Base-by-base conservation (phyloP, 2,888 invertebrate species). In the Lepidochrysops patricia region DNA sequence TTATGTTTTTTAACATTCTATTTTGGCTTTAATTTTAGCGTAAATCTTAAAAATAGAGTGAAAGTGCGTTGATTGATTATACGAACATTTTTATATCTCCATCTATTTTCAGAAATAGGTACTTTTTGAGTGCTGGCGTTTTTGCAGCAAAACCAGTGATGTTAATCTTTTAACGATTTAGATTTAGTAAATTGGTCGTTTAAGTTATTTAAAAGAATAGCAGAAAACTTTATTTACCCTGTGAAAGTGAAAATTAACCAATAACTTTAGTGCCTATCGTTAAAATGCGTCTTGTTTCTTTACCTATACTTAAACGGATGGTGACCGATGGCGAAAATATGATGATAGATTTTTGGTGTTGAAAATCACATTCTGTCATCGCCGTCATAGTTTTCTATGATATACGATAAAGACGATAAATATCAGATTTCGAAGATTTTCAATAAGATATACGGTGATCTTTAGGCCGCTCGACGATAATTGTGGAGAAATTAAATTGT, bases 61-160 rank as follows among this genome's bases (percentile, higher is more conserved):
- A 77, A 76, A 80, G 85, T 76, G 66, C 59, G 60, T 68, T 64
- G 70, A 64, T 67, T 85, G 84, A 71, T 68, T 70, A 76, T 75
- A 83, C 84, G 85, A 85, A 87, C 86, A 86, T 81, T 85, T 83
- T 90, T 90, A 90, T 90, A 90, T 91, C 91, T 91, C 91, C 91
- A 91, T 91, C 91, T 91, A 91, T 92, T 91, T 92, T 92, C 92
- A 92, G 92, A 92, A 89, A 86, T 90, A 92, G 91, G 92, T 92
- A 92, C 92, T 92, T 92, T 54, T 89, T 89, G 89, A 84, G 87
- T 86, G 84, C 70, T 89, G 88, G 89, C 89, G 89, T 89, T 89
- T 90, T 90, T 86, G 91, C 91, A 91, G 91, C 91, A 85, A 84
- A 90, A 87, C 89, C 89, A 90, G 91, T 90, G 91, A 91, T 91